Evolutionary conservation across 2,113 vertebrate genomes (phyloP), one percentile per base, ranked within the genome.

Genomic region (Gulo gulo): DNA sequence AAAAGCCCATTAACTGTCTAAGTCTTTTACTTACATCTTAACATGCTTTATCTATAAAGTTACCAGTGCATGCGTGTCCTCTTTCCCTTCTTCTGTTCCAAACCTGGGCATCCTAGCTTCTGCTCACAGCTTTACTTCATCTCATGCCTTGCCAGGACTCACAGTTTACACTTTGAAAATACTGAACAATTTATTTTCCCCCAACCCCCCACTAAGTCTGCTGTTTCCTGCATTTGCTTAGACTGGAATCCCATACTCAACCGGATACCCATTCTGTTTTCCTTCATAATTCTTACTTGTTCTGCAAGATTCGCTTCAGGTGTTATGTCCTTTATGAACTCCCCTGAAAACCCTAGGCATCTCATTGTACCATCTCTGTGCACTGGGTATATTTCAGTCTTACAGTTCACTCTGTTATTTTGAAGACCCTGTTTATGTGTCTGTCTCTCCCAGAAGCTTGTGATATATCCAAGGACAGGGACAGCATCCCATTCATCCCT

Each of bases 201-300:
- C 6, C 31, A 0, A 4, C 2, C 3, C 42, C 3, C 2, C 29
- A 20, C 10, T 11, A 45, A 45, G 79, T 47, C 24, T 34, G 34
- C 9, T 71, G 15, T 50, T 87, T n/a, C 10, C 0, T 82, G 26
- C 34, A 24, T 45, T 86, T 86, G 16, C 34, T 85, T n/a, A 57
- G 82, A 47, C 18, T 61, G 34, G 76, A 88, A 61, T 73, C n/a
- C 47, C 85, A 57, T 61, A 36, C 1, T 36, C 31, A 80, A 47
- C 7, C 2, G 2, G 69, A 80, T 86, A 65, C 0, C 15, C 74
- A 47, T 82, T 78, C 34, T 65, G 2, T 18, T 26, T 84, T 78
- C 42, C 57, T 59, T 89, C 23, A 1, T 65, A 94, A 74, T 18
- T 81, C 18, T 71, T 74, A 5, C 2, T 83, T 4, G 16, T 97